Percentiles rank a stretch among this genome's conserved stretches.
These are phyloP conservation scores for Hydrotaea diabolus DNA, from an alignment of 2,888 invertebrate species.

Conservation along the genomic window DNA sequence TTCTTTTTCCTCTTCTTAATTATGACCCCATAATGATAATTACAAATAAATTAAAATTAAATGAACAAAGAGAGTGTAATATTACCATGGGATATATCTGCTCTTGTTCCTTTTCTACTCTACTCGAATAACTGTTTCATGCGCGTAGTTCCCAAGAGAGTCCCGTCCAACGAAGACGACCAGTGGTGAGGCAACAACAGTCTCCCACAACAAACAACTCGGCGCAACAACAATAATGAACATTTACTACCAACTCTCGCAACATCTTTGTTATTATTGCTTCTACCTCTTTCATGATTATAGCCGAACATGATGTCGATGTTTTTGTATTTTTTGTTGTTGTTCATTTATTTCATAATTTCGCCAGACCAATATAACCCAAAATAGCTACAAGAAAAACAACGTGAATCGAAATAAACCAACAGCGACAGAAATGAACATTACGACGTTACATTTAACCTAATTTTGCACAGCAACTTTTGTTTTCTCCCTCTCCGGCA, in stretches of 20 bases:
- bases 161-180: not conserved
- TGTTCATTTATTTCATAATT: constrained; percentile 12
- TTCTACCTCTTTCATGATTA: not conserved
- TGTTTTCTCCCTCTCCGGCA: constrained; percentile 20
- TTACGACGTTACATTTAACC: constrained; percentile 57
- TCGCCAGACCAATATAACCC: not conserved
- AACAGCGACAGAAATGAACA: constrained; percentile 44
- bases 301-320: not conserved
- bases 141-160: not conserved
- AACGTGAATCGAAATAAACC: not conserved
- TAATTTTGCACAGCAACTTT: constrained; percentile 44
- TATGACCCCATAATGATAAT: not conserved
- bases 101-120: not conserved
- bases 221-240: not conserved
- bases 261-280: not conserved
- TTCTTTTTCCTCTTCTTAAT: not conserved
- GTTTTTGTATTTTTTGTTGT: not conserved
- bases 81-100: not conserved
- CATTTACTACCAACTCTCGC: not conserved
- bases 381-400: not conserved
- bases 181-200: too few species aligned
- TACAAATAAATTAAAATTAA: not conserved
- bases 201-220: too few species aligned
- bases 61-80: not conserved
- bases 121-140: not conserved